Evolutionary conservation across 2,888 invertebrate species (phyloP), one percentile per base, ranked within the genome.

Genomic region (Agrotis clavis): DNA sequence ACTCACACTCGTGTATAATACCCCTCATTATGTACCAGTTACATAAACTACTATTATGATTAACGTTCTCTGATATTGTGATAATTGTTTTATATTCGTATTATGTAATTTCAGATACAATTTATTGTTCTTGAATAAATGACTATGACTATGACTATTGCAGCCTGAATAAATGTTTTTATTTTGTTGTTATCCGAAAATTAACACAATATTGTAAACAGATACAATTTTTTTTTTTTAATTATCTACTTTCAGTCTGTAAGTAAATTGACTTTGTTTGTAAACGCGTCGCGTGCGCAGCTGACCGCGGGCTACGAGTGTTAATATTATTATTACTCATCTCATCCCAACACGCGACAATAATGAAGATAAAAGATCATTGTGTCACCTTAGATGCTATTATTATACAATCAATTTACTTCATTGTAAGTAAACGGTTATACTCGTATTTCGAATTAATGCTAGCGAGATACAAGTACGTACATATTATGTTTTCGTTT

Each of bases 361-460:
- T 66, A 79, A 74, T 64, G 63, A 74, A 78, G 78, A 78, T 78
- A 79, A 78, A 78, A 78, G 69, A 79, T 79, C 74, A 59, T 74
- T 78, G 78, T 79, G 79, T 79, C 79, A 69, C 63, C 45, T 66
- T 74, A 74, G 79, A 78, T 64, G 79, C 74, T 78, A 78, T 79
- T 79, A 79, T 56, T 74, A 74, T 48, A 79, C 51, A 79, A 78
- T 77, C 54, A 77, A 77, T 67, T 56, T 63, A 47, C 66, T 73
- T 57, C 54, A 65, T 61, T 74, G 56, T 67, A 74, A 51, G 65
- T 68, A 66, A 78, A 68, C 57, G 66, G 50, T 77, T 64, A n/a
- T n/a, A n/a, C n/a, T 50, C 65, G n/a, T n/a, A 65, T 35, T 62
- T 65, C 11, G 65, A 78, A 77, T 60, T 19, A 77, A 16, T 54